Conservation (phyloP, 2,888 invertebrate genomes). For the Achlya flavicornis region DNA sequence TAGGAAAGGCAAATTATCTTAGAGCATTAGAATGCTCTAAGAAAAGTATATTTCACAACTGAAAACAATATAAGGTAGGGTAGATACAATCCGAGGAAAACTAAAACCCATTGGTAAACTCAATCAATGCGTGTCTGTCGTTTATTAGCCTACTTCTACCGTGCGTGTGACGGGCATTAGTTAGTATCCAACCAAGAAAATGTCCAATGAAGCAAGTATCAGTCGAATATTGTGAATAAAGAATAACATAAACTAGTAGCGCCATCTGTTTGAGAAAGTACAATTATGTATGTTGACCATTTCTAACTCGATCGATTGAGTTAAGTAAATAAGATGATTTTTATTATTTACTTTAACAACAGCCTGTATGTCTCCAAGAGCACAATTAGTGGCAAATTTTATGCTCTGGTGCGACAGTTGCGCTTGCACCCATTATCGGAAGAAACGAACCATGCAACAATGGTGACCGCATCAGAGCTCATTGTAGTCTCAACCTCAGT, state of each 20-base stretch:
- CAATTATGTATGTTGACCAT: not conserved
- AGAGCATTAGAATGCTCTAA: too few relatives aligned
- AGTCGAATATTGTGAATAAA: too few relatives aligned
- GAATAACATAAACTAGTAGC: slow-evolving; percentile 26
- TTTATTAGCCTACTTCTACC: too few relatives aligned
- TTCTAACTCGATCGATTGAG: not conserved
- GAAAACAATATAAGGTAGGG: too few relatives aligned
- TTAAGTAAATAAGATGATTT: not conserved
- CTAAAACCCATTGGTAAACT: too few relatives aligned
- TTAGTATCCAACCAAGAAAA: too few relatives aligned
- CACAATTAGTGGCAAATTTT: slow-evolving; percentile 54
- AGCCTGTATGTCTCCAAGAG: slow-evolving; percentile 51
- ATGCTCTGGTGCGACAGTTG: slow-evolving; percentile 65
- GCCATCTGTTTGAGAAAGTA: slow-evolving; percentile 43
- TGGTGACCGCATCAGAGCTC: slow-evolving; percentile 32
- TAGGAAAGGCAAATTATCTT: too few relatives aligned
- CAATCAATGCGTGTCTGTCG: too few relatives aligned
- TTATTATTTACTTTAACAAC: slow-evolving; percentile 28
- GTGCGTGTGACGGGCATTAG: too few relatives aligned
- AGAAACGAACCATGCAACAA: slow-evolving; percentile 60
- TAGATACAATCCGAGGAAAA: too few relatives aligned
- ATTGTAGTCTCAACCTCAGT: slow-evolving; percentile 50
- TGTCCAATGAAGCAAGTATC: too few relatives aligned
- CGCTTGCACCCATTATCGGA: slow-evolving; percentile 60
- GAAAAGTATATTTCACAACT: too few relatives aligned